phyloP scores from a whole-genome alignment of 1,140 invertebrate species.

The Micrasema longulum region DNA sequence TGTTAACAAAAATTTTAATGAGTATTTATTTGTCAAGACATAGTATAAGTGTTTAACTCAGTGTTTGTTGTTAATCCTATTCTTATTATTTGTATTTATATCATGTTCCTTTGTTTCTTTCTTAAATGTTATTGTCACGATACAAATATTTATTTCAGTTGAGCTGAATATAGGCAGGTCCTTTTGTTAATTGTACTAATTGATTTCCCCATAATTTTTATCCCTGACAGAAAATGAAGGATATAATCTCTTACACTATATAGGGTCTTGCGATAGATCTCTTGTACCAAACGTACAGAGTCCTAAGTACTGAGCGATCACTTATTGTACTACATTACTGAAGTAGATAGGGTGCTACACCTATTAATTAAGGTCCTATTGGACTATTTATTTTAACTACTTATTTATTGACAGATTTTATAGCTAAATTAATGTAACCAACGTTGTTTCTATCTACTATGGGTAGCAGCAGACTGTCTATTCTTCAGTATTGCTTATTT shows the following conservation, averaged over 20 bases:
- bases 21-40: slow-evolving; percentile 51
- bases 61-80: slow-evolving; percentile 54
- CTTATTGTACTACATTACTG: slow-evolving; percentile 32
- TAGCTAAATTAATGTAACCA: too few species aligned
- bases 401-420: too few species aligned
- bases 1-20: slow-evolving; percentile 43
- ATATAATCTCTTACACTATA: slow-evolving; percentile 47
- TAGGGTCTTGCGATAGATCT: too few species aligned
- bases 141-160: slow-evolving; percentile 51
- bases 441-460: too few species aligned
- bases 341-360: too few species aligned
- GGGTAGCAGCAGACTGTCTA: not conserved
- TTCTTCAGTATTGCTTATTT: slow-evolving; percentile 44
- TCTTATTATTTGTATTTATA: slow-evolving; percentile 48
- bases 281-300: slow-evolving; percentile 1
- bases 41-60: slow-evolving; percentile 53
- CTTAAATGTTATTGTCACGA: slow-evolving; percentile 40
- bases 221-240: slow-evolving; percentile 46
- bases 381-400: too few species aligned
- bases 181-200: slow-evolving; percentile 49
- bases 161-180: slow-evolving; percentile 55
- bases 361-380: too few species aligned
- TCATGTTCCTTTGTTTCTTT: slow-evolving; percentile 51
- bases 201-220: slow-evolving; percentile 44
- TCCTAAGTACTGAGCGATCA: slow-evolving; percentile 6